These are phyloP conservation scores for Ericerus pela DNA, from an alignment of 1,140 invertebrate species.

Conservation along the genomic window DNA sequence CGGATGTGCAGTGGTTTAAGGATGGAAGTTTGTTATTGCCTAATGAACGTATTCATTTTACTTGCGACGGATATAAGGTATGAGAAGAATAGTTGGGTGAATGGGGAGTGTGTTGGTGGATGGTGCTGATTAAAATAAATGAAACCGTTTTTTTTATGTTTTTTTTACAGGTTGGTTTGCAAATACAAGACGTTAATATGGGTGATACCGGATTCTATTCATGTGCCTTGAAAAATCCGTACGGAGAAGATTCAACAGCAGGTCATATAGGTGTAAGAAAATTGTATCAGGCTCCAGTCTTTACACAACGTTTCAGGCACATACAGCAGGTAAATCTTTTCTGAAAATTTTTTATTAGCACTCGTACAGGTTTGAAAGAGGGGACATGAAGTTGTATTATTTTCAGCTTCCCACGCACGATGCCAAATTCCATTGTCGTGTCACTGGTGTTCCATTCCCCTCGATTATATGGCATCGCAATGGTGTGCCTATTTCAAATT, in stretches of 20 bases:
- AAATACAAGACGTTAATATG: slow-evolving; percentile 51
- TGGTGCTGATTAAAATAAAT: not conserved
- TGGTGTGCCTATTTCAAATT: slow-evolving; percentile 45
- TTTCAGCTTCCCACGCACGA: slow-evolving; percentile 50
- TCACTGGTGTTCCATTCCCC: slow-evolving; percentile 72
- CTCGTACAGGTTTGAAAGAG: not conserved
- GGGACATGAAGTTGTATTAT: slow-evolving; percentile 1
- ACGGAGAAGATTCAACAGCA: slow-evolving; percentile 50
- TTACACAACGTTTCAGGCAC: slow-evolving; percentile 69
- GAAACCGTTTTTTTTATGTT: slow-evolving; percentile 7
- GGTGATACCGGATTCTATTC: slow-evolving; percentile 62
- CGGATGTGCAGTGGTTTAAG: slow-evolving; percentile 68
- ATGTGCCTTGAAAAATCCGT: slow-evolving; percentile 54
- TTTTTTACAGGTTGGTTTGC: slow-evolving; percentile 45
- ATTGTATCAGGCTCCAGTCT: slow-evolving; percentile 59
- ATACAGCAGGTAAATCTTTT: slow-evolving; percentile 50
- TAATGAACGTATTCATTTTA: slow-evolving; percentile 47
- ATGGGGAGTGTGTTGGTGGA: too few relatives aligned
- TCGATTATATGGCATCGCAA: slow-evolving; percentile 74
- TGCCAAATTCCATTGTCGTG: slow-evolving; percentile 63
- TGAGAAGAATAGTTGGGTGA: too few relatives aligned
- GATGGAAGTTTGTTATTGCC: slow-evolving; percentile 49
- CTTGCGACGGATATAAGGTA: slow-evolving; percentile 64
- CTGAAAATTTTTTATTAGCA: not conserved
- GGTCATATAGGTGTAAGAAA: slow-evolving; percentile 60